Evolutionary conservation across 35 echinoderm and acorn worm species (phyloP).

Genomic region (Strongylocentrotus purpuratus): DNA sequence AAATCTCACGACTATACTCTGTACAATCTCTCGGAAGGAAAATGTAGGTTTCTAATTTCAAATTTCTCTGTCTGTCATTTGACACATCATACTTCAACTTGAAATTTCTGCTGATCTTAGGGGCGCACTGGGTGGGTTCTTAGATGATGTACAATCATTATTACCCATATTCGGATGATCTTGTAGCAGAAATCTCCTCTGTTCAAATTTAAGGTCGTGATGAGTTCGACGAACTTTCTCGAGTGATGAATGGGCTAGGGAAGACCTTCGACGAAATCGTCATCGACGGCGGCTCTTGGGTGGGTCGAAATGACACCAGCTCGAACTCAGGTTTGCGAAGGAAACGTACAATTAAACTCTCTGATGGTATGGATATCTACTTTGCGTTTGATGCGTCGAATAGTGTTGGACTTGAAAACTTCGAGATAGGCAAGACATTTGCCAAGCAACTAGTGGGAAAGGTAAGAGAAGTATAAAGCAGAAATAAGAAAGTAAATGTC

Average conservation of each 20-base stretch:
- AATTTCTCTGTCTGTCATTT: too few species aligned
- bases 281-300: not conserved
- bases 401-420: not conserved
- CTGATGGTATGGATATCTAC: not conserved
- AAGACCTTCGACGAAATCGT: constrained; percentile 4
- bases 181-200: too few species aligned
- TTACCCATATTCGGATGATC: too few species aligned
- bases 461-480: not conserved
- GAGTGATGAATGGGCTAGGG: not conserved
- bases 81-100: too few species aligned
- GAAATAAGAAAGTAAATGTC: too few species aligned
- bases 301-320: not conserved
- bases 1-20: too few species aligned
- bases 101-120: too few species aligned
- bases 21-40: too few species aligned
- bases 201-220: not conserved
- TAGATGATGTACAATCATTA: too few species aligned
- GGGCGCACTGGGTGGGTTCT: too few species aligned
- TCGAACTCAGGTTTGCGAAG: not conserved
- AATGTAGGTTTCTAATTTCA: too few species aligned
- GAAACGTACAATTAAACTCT: not conserved
- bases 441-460: not conserved
- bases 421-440: not conserved
- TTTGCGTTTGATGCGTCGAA: constrained; percentile 34
- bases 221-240: not conserved